Evolutionary conservation across 2,113 vertebrate genomes (phyloP).

Genomic region (Recurvirostra avosetta): DNA sequence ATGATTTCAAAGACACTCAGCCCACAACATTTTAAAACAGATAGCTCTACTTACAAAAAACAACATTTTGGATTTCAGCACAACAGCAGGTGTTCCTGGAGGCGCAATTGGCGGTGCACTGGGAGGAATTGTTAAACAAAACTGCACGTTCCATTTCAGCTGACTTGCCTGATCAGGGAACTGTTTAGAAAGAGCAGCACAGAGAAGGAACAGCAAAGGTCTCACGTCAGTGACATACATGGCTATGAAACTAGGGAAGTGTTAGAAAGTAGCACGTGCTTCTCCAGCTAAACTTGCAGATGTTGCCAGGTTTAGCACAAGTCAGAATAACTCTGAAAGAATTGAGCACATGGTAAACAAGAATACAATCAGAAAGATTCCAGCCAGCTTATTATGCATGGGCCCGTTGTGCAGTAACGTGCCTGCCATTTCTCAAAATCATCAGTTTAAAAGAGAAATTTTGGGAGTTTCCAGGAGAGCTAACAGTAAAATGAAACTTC

Average conservation of each 20-base stretch:
- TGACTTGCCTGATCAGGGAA: slow-evolving; percentile 96
- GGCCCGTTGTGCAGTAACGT: background rate
- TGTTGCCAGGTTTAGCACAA: background rate
- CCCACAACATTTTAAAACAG: background rate
- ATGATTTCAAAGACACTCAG: background rate
- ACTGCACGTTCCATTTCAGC: slow-evolving; percentile 98
- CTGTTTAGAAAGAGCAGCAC: slow-evolving; percentile 66
- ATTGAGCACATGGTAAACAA: background rate
- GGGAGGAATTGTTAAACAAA: slow-evolving; percentile 98
- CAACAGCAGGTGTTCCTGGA: slow-evolving; percentile 96
- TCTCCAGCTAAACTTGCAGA: background rate
- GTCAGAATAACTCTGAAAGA: background rate
- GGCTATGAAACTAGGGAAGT: background rate
- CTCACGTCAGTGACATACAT: background rate
- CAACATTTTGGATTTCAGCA: slow-evolving; percentile 99
- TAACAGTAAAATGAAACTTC: background rate
- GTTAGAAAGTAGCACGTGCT: background rate
- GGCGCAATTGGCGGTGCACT: slow-evolving; percentile 96
- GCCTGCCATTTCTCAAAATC: background rate
- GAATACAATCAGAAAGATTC: background rate
- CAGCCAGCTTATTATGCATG: background rate
- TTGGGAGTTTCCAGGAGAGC: background rate
- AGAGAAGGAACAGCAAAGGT: background rate
- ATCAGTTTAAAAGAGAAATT: background rate
- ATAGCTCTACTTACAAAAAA: slow-evolving; percentile 90